These are phyloP conservation scores for Smutsia temminckii DNA, from an alignment of 2,797 vertebrate species.

Conservation along the genomic window DNA sequence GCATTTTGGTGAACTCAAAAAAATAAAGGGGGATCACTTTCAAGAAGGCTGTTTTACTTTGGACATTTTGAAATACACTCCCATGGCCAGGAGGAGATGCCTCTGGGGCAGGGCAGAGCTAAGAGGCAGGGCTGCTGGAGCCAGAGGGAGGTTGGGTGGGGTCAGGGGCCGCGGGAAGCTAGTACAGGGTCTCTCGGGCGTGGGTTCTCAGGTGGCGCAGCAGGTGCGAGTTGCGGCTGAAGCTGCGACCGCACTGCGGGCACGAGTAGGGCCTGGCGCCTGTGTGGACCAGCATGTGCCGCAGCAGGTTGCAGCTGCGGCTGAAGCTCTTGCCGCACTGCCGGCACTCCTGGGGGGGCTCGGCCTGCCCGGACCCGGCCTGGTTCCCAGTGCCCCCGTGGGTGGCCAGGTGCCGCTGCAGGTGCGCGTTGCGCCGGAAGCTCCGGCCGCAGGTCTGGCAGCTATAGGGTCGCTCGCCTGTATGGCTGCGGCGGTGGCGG, in stretches of 20 bases:
- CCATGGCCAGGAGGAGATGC: background rate
- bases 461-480: constrained; percentile 73
- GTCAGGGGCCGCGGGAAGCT: background rate
- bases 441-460: constrained; percentile 77
- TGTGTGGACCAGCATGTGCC: constrained; percentile 78
- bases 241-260: constrained; percentile 68
- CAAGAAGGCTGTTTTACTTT: constrained; percentile 12
- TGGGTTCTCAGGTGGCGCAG: constrained; percentile 77
- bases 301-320: constrained; percentile 76
- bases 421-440: constrained; percentile 77
- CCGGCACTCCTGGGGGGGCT: constrained; percentile 72
- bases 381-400: background rate
- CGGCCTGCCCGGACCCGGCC: background rate
- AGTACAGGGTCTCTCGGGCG: constrained; percentile 69
- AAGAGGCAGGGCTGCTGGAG: background rate
- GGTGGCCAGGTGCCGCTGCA: constrained; percentile 76
- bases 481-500: constrained; percentile 81
- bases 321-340: constrained; percentile 82
- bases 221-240: constrained; percentile 80
- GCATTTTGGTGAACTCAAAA: background rate
- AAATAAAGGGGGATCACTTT: background rate
- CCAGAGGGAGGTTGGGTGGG: background rate
- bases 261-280: constrained; percentile 78
- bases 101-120: background rate
- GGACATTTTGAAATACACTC: background rate